Percentiles rank a stretch among this genome's conserved stretches.
These are phyloP conservation scores for Eupsittula cactorum DNA, from an alignment of 2,113 vertebrate genomes.

Conservation along the genomic window DNA sequence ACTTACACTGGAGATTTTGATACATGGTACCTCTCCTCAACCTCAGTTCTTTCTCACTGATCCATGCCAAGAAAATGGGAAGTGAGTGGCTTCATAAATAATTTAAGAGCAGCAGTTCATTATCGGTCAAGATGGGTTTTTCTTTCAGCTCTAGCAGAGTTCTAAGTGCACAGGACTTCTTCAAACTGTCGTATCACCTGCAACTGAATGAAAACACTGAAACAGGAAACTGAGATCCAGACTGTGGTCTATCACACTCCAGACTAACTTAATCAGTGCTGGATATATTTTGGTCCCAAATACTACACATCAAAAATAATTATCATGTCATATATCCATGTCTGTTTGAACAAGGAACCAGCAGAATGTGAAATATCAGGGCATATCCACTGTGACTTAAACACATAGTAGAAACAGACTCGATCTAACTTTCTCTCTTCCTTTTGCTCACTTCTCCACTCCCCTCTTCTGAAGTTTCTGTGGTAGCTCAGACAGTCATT, in stretches of 20 bases:
- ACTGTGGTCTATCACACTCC: background rate
- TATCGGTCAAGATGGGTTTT: background rate
- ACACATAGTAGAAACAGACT: background rate
- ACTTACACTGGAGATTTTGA: background rate
- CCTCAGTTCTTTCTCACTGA: background rate
- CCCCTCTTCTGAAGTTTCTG: background rate
- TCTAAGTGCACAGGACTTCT: background rate
- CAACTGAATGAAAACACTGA: background rate
- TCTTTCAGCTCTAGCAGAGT: background rate
- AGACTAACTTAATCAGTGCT: background rate
- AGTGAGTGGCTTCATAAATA: background rate
- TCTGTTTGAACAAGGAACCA: background rate
- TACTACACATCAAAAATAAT: background rate
- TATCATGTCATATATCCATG: background rate
- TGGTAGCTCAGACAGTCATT: background rate
- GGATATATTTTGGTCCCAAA: background rate
- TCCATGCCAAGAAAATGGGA: background rate
- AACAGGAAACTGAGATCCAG: background rate
- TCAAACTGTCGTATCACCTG: background rate
- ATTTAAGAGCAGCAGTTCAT: background rate
- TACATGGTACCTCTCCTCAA: fast-evolving
- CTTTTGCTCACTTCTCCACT: background rate
- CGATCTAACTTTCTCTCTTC: background rate
- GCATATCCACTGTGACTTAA: background rate
- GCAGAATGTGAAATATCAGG: background rate